A percentile compares a stretch with the other conserved stretches of the same genome.
phyloP scores from a whole-genome alignment of 2,797 vertebrate species.

The Gymnodraco acuticeps region DNA sequence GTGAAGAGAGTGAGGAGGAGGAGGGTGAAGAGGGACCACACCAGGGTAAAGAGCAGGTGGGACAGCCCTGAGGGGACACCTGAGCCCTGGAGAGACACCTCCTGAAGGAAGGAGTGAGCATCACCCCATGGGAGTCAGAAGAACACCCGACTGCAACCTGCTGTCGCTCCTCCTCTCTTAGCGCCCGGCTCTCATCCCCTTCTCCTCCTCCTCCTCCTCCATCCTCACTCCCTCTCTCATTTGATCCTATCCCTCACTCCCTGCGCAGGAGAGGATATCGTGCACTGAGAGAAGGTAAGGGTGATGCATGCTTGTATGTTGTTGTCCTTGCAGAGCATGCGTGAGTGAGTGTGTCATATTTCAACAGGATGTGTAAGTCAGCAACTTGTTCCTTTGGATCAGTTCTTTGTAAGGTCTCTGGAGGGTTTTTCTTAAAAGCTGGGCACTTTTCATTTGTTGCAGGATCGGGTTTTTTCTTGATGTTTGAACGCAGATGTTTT shows the following conservation, averaged over 20 bases:
- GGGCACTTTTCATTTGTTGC: conserved; percentile 54
- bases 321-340: conserved; percentile 65
- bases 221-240: conserved; percentile 71
- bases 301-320: conserved; percentile 62
- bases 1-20: conserved; percentile 54
- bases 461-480: conserved; percentile 22
- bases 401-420: conserved; percentile 42
- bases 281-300: conserved; percentile 75
- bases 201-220: conserved; percentile 61
- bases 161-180: conserved; percentile 79
- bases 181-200: conserved; percentile 63
- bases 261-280: conserved; percentile 67
- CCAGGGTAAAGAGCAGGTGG: conserved; percentile 43
- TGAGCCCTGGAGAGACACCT: conserved; percentile 62
- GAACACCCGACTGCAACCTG: conserved; percentile 78
- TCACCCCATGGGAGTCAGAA: conserved; percentile 66
- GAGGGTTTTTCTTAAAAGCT: conserved; percentile 24
- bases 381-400: conserved; percentile 69
- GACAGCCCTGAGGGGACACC: conserved; percentile 68
- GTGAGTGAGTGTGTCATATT: conserved; percentile 60
- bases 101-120: conserved; percentile 58
- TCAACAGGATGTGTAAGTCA: conserved; percentile 62
- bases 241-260: conserved; percentile 77
- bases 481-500: conserved; percentile 31
- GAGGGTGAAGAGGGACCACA: conserved; percentile 27